Conservation (phyloP, 2,113 vertebrate species). For the Chrysochloris asiatica region DNA sequence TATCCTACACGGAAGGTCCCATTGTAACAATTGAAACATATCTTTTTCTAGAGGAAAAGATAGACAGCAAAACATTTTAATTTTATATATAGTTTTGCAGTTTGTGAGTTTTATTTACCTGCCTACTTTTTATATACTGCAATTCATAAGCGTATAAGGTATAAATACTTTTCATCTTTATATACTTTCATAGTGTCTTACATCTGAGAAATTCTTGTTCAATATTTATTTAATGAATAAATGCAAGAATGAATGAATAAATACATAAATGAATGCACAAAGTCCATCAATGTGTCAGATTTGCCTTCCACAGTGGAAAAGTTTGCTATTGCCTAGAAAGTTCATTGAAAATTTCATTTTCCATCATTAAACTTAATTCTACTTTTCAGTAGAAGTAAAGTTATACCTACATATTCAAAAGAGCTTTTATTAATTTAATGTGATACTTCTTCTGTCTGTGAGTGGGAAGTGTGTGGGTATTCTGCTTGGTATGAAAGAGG, state of each 20-base stretch:
- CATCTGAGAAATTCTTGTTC: not conserved
- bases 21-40: not conserved
- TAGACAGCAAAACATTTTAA: not conserved
- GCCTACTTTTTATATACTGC: not conserved
- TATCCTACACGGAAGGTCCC: not conserved
- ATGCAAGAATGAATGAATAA: not conserved
- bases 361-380: not conserved
- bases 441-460: not conserved
- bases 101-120: not conserved
- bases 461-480: not conserved
- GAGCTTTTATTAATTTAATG: not conserved
- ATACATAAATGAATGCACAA: not conserved
- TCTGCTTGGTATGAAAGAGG: not conserved
- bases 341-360: not conserved
- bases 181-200: not conserved
- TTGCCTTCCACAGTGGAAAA: not conserved
- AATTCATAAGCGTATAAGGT: not conserved
- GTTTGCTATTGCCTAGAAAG: not conserved
- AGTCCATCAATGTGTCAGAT: not conserved
- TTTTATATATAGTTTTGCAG: not conserved
- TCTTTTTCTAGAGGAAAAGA: not conserved
- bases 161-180: not conserved
- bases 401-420: not conserved
- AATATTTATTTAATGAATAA: slow-evolving; percentile 12
- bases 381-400: not conserved